Base-by-base conservation (phyloP, 2,888 invertebrate genomes). In the Notodonta ziczac region DNA sequence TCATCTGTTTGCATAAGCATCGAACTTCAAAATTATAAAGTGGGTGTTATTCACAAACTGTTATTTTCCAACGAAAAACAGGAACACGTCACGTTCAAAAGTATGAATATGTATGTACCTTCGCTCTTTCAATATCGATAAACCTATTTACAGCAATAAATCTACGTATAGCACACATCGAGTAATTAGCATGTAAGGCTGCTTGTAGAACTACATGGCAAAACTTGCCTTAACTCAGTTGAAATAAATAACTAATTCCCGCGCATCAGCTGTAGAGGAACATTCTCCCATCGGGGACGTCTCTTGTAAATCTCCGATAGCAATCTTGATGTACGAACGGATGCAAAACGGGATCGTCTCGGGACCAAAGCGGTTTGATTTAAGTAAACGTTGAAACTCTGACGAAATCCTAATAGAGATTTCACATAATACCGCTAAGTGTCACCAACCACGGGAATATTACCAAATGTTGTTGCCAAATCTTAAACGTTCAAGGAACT, bases 281-380 rank as follows among this genome's bases (percentile, higher is more conserved):
- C 82, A 78, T 83, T 85, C 83, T 84, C 80, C 81, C 82, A 83
- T 80, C 84, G 83, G 74, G 72, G 90, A 91, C 88, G 86, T 85
- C 84, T 86, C 93, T 92, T 93, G 93, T 94, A 94, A 94, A 94
- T 94, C 87, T 87, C 82, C 75, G 94, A 94, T 94, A 91, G 89
- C 85, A 81, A 94, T 94, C 94, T 94, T 93, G 93, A 93, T 91
- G 87, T 91, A 91, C 89, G 88, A 85, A 91, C 93, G 93, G 90
- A 94, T 93, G 94, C 91, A 89, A 91, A 94, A 91, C 90, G 87
- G 88, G 89, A 89, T 84, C 84, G 82, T 85, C 82, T 80, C 80
- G 75, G 77, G 61, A 66, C 74, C 76, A 73, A 74, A 78, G 77
- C 83, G 74, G 83, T 90, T 91, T 90, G 90, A 90, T 91, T 91